phyloP scores from a whole-genome alignment of 2,888 invertebrate genomes.

The Cephus sareptanus region DNA sequence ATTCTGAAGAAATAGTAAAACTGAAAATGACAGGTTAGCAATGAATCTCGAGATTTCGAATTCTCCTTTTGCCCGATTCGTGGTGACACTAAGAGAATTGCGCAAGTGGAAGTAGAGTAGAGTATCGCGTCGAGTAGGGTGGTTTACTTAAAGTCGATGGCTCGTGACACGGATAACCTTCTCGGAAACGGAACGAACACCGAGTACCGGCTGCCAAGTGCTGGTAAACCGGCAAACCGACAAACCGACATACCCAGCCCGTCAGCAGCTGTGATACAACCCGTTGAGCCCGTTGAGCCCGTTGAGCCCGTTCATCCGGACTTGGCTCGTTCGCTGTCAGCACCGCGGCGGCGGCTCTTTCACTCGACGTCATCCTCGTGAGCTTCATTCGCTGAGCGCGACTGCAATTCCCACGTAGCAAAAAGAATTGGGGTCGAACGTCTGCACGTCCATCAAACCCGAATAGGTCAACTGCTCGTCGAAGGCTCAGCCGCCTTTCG shows the following conservation, averaged over 20 bases:
- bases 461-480: constrained; percentile 37
- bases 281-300: background rate
- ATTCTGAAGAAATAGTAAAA: too few species aligned
- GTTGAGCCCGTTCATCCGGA: background rate
- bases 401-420: constrained; percentile 25
- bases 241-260: too few species aligned
- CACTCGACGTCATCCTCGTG: background rate
- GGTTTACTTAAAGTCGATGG: background rate
- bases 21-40: too few species aligned
- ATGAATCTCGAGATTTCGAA: too few species aligned
- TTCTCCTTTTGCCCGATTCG: too few species aligned
- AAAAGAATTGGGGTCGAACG: constrained; percentile 62
- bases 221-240: background rate
- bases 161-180: constrained; percentile 51
- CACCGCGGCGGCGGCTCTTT: background rate
- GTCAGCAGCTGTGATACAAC: background rate
- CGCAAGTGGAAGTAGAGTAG: background rate
- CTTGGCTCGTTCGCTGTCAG: background rate
- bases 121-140: background rate
- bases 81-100: too few species aligned
- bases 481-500: constrained; percentile 12
- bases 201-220: background rate
- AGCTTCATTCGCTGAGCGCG: background rate
- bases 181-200: constrained; percentile 27
- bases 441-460: constrained; percentile 23